Evolutionary conservation across 2,888 invertebrate genomes (phyloP).

Genomic region (Schrankia costaestrigalis): DNA sequence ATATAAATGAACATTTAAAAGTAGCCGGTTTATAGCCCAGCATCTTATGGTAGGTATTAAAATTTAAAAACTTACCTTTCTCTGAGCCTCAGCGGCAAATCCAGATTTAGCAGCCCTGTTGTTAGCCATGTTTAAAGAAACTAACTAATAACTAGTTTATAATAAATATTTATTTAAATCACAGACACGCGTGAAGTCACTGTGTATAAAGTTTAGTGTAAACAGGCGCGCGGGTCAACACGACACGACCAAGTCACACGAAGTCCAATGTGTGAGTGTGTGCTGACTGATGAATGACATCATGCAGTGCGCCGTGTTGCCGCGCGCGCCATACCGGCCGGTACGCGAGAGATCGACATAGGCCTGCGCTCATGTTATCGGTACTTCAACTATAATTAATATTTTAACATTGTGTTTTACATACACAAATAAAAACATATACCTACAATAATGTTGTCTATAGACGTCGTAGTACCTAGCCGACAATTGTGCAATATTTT

Average conservation of each 20-base stretch:
- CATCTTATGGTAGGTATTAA: conserved; percentile 8
- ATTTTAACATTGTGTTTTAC: no score
- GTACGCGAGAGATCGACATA: conserved; percentile 27
- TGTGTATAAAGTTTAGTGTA: conserved; percentile 60
- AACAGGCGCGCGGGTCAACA: conserved; percentile 60
- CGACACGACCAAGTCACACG: conserved; percentile 50
- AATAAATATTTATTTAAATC: conserved; percentile 65
- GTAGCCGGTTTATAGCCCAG: conserved; percentile 37
- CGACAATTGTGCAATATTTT: no score
- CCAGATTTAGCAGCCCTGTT: conserved; percentile 94
- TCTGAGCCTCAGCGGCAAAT: conserved; percentile 97
- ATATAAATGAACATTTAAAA: conserved; percentile 27
- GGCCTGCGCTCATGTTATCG: conserved; percentile 33
- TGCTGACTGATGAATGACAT: conserved; percentile 73
- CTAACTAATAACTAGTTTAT: conserved; percentile 50
- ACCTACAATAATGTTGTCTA: no score
- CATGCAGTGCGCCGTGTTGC: conserved; percentile 49
- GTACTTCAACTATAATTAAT: no score
- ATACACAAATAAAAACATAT: no score
- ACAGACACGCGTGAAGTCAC: conserved; percentile 74
- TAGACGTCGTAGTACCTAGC: no score
- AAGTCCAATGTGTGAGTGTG: conserved; percentile 70
- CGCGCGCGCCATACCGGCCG: conserved; percentile 35
- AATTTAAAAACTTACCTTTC: conserved; percentile 88
- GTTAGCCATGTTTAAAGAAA: conserved; percentile 83